Evolutionary conservation across 2,797 vertebrate species (phyloP).

Genomic region (Novumbra hubbsi): DNA sequence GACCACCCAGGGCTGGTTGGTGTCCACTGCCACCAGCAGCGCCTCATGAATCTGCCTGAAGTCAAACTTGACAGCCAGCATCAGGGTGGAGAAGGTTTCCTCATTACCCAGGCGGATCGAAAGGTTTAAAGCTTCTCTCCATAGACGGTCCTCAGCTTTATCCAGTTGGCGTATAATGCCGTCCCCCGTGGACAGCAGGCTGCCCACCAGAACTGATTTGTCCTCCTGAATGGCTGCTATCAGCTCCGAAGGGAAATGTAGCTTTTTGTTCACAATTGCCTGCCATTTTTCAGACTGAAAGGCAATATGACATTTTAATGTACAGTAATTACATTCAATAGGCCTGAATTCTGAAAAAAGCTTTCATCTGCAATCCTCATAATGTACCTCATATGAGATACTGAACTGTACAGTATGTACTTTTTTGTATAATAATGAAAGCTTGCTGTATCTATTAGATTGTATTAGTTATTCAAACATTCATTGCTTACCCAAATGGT

Average conservation of each 20-base stretch:
- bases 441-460: background rate
- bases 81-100: conserved; percentile 73
- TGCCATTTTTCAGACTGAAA: conserved; percentile 84
- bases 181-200: conserved; percentile 75
- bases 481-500: background rate
- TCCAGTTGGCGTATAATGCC: conserved; percentile 86
- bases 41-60: conserved; percentile 91
- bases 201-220: conserved; percentile 65
- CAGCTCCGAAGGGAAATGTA: conserved; percentile 81
- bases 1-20: conserved; percentile 84
- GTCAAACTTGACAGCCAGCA: conserved; percentile 87
- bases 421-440: background rate
- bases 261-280: conserved; percentile 88
- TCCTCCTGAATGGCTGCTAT: conserved; percentile 83
- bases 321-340: background rate
- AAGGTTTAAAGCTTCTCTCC: conserved; percentile 89
- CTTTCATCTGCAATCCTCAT: background rate
- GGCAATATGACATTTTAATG: background rate
- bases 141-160: conserved; percentile 84
- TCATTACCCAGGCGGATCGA: conserved; percentile 83
- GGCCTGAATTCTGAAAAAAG: background rate
- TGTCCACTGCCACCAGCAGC: conserved; percentile 87
- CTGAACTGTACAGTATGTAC: background rate
- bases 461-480: conserved; percentile 17
- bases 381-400: too few relatives aligned